Percentiles rank a stretch among this genome's conserved stretches.
phyloP scores from a whole-genome alignment of 2,797 vertebrate species.

The Buceros bicornis region DNA sequence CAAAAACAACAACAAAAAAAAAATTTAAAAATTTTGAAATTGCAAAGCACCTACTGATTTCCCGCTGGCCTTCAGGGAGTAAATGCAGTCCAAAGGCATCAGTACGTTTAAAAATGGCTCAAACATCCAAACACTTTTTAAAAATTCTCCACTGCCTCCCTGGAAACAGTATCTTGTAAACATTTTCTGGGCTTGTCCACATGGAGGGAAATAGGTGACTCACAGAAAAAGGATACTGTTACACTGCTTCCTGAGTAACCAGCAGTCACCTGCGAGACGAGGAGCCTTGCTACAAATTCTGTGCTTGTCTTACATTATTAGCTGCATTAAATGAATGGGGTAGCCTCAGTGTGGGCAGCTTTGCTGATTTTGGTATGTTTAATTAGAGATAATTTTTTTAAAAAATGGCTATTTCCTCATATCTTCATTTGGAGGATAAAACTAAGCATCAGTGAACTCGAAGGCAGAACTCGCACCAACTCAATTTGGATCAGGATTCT shows the following conservation, averaged over 20 bases:
- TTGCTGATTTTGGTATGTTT: background rate
- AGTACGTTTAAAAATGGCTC: background rate
- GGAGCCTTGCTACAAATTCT: background rate
- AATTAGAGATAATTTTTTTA: background rate
- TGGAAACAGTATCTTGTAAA: background rate
- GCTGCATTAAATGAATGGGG: background rate
- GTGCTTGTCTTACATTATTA: background rate
- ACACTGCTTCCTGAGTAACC: background rate
- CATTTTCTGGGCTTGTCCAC: background rate
- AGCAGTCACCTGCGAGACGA: rapidly evolving
- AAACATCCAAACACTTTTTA: background rate
- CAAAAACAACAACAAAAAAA: too few relatives aligned
- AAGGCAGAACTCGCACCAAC: background rate
- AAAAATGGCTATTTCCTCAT: background rate
- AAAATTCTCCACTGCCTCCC: background rate
- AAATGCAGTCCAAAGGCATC: background rate
- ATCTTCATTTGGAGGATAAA: background rate
- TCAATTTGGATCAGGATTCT: constrained; percentile 18
- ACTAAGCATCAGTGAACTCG: background rate
- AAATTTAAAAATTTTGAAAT: too few relatives aligned
- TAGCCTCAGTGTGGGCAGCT: background rate
- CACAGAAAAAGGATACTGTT: background rate
- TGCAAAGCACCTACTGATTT: background rate
- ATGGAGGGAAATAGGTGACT: background rate
- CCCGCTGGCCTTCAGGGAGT: background rate